Base-by-base conservation (phyloP, 2,888 invertebrate species). In the Oxystoma pomonae region DNA sequence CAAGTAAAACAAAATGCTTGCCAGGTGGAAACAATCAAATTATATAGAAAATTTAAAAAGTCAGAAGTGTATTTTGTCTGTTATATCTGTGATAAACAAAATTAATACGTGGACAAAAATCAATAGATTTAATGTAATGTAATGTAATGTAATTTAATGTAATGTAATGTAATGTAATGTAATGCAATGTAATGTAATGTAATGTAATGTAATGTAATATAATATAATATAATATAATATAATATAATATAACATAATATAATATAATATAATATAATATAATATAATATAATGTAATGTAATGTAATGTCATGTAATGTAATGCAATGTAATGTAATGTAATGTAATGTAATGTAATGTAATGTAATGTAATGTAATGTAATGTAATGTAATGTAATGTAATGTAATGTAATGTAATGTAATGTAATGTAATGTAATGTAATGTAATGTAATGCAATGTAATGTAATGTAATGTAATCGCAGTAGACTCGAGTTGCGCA, bases 251-350 rank as follows among this genome's bases (percentile, higher is more conserved):
- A 53, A 53, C 16, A 16, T 53, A 53, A 53, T 53, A 16, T 53
- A 53, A 53, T 53, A 16, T 53, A 53, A 53, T 53, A 16, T 53
- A 53, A 53, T 53, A n/a, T 53, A 53, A 53, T 53, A n/a, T 53
- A 53, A 53, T 53, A n/a, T 53, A 53, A 53, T 53, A n/a, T 53
- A 53, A 53, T 53, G 55, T 53, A 53, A 53, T 53, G 55, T 53
- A 53, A 53, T 53, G 55, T 53, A 86, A 53, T 53, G 55, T 53
- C 55, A 53, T 53, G 55, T 53, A 16, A 53, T 53, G 55, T 53
- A 16, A 53, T 53, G 55, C 16, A 16, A 53, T 53, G 55, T 53
- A 16, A 53, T 53, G 55, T 18, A 16, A 53, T 53, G 55, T 18
- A 16, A 17, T 53, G 55, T 18, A 16, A 53, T 53, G 55, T 18